phyloP scores from a whole-genome alignment of 2,797 vertebrate species.

The Micromesistius poutassou region DNA sequence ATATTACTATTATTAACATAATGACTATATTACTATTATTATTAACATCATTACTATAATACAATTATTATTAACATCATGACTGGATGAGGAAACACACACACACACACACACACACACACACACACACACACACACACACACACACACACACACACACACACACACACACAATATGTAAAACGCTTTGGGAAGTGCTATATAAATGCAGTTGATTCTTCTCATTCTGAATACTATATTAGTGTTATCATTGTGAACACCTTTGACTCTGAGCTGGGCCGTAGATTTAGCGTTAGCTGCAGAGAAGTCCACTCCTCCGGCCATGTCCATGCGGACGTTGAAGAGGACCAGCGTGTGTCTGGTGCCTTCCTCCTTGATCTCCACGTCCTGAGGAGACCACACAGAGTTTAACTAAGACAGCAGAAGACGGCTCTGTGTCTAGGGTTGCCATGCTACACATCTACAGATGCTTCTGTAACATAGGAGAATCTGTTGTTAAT shows the following conservation, averaged over 20 bases:
- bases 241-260: slow-evolving; percentile 57
- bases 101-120: too few species aligned
- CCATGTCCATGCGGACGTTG: slow-evolving; percentile 87
- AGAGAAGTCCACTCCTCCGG: slow-evolving; percentile 88
- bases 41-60: too few species aligned
- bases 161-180: too few species aligned
- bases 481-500: background rate
- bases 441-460: background rate
- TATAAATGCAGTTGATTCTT: too few species aligned
- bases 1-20: too few species aligned
- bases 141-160: too few species aligned
- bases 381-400: slow-evolving; percentile 80
- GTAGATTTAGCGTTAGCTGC: slow-evolving; percentile 92
- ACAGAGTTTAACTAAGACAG: background rate
- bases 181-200: too few species aligned
- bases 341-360: slow-evolving; percentile 84
- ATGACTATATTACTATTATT: too few species aligned
- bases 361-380: slow-evolving; percentile 91
- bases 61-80: too few species aligned
- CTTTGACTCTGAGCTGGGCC: slow-evolving; percentile 95
- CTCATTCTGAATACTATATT: background rate
- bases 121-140: too few species aligned
- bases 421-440: background rate
- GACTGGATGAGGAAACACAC: too few species aligned
- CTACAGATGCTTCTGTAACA: background rate